These are phyloP conservation scores for Drosophila obscura DNA, from an alignment of 1,140 invertebrate species.

Conservation along the genomic window DNA sequence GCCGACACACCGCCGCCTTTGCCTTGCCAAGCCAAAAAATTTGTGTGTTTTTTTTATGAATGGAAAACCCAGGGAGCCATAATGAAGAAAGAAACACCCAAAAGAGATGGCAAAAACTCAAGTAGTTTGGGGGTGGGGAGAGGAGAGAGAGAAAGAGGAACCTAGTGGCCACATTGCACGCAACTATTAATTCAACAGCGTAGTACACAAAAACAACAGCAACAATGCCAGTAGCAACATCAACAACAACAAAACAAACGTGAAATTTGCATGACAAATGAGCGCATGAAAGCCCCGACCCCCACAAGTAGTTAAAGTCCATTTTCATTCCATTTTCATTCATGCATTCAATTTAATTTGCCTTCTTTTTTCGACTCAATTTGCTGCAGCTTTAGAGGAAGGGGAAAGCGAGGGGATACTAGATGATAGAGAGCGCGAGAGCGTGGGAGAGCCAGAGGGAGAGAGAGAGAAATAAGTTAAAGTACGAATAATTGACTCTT, in stretches of 20 bases:
- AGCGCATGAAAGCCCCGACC: conserved; percentile 7
- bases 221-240: background rate
- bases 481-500: conserved; percentile 10
- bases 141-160: conserved; percentile 1
- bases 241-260: conserved; percentile 11
- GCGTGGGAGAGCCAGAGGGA: conserved; percentile 10
- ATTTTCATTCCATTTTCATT: conserved; percentile 60
- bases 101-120: conserved; percentile 14
- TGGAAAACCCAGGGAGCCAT: conserved; percentile 51
- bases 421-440: background rate
- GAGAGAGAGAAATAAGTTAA: conserved; percentile 6
- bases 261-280: conserved; percentile 61
- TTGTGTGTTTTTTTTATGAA: conserved; percentile 68
- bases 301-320: conserved; percentile 38
- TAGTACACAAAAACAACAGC: too few species aligned
- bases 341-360: conserved; percentile 71
- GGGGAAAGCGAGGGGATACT: conserved; percentile 3
- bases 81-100: conserved; percentile 29
- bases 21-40: conserved; percentile 27
- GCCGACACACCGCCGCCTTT: conserved; percentile 16
- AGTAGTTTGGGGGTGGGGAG: background rate
- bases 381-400: conserved; percentile 47
- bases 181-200: conserved; percentile 66
- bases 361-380: conserved; percentile 59
- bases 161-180: conserved; percentile 56